phyloP scores from a whole-genome alignment of 2,888 invertebrate genomes.

The Aleiodes alternator region DNA sequence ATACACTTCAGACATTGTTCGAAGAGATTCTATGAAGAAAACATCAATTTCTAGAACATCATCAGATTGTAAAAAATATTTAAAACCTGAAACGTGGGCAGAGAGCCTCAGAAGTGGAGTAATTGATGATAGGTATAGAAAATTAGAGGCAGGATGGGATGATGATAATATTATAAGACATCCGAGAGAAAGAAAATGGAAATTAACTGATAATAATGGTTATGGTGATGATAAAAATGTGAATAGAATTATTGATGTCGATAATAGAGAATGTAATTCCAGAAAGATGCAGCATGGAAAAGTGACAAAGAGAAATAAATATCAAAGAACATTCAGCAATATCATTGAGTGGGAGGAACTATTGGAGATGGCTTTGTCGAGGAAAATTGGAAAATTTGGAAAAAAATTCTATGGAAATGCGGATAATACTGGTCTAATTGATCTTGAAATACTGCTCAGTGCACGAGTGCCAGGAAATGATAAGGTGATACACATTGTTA shows the following conservation, averaged over 20 bases:
- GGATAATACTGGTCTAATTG: conserved; percentile 63
- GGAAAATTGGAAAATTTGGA: conserved; percentile 73
- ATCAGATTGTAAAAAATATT: conserved; percentile 41
- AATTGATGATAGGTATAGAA: conserved; percentile 62
- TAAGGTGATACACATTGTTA: conserved; percentile 60
- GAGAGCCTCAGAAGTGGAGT: conserved; percentile 64
- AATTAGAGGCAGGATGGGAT: conserved; percentile 71
- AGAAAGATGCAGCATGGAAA: conserved; percentile 72
- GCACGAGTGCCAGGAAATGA: conserved; percentile 62
- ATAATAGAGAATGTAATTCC: conserved; percentile 75
- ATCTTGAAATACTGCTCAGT: conserved; percentile 66
- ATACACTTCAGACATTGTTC: conserved; percentile 18
- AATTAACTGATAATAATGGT: conserved; percentile 72
- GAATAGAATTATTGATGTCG: conserved; percentile 73
- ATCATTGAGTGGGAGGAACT: conserved; percentile 78
- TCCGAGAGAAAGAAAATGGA: conserved; percentile 68
- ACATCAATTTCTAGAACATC: conserved; percentile 32
- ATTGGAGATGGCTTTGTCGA: conserved; percentile 78
- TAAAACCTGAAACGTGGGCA: conserved; percentile 67
- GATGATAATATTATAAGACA: conserved; percentile 67
- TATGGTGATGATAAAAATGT: conserved; percentile 63
- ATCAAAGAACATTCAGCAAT: conserved; percentile 58
- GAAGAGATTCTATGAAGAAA: conserved; percentile 17
- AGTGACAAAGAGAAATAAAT: conserved; percentile 72
- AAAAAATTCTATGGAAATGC: conserved; percentile 39